phyloP scores from a whole-genome alignment of 2,113 vertebrate genomes.

The Scartelaos histophorus region DNA sequence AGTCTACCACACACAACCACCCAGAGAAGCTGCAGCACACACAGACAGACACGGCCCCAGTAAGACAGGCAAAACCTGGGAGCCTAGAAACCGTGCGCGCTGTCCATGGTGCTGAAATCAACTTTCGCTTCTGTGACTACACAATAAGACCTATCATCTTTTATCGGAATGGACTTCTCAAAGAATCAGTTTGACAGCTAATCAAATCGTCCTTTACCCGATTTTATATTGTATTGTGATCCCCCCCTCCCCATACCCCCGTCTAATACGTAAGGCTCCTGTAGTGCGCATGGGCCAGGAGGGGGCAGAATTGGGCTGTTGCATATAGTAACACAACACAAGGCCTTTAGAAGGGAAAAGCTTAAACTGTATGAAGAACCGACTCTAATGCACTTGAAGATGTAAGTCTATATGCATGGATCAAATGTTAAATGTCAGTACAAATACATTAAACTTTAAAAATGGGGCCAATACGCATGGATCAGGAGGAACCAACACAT shows the following conservation, averaged over 20 bases:
- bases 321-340: neutral
- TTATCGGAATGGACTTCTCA: neutral
- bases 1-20: neutral
- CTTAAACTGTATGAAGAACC: conserved; percentile 18
- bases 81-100: conserved; percentile 22
- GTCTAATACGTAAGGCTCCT: neutral
- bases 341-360: neutral
- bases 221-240: neutral
- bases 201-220: neutral
- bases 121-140: neutral
- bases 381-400: conserved; percentile 4
- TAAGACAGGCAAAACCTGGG: neutral
- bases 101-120: conserved; percentile 73
- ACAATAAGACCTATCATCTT: neutral
- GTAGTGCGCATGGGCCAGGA: conserved; percentile 29
- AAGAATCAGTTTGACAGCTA: neutral
- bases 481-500: neutral
- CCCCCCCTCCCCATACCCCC: neutral
- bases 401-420: neutral
- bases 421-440: neutral
- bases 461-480: neutral
- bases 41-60: neutral
- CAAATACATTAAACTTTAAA: neutral
- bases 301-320: conserved; percentile 60
- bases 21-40: neutral